phyloP scores from a whole-genome alignment of 2,797 vertebrate species.

The Pteronotus mesoamericanus region DNA sequence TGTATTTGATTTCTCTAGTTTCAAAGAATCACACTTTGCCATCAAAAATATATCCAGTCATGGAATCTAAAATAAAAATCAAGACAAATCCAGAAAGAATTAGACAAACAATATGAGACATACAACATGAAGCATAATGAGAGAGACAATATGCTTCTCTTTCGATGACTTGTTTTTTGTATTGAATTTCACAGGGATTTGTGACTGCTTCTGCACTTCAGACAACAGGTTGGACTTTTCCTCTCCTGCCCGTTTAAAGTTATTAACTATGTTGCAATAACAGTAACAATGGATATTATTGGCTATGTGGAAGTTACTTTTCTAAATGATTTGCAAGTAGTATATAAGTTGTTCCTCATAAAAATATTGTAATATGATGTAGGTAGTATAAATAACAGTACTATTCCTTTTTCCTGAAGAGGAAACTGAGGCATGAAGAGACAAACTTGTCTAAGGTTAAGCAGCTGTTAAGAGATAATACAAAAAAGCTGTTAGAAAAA shows the following conservation, averaged over 20 bases:
- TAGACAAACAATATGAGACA: no score
- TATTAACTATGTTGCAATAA: not conserved
- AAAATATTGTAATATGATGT: not conserved
- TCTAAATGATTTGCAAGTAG: not conserved
- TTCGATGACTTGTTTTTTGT: not conserved
- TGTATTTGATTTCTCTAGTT: not conserved
- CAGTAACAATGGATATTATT: not conserved
- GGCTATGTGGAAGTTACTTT: not conserved
- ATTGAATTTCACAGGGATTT: not conserved
- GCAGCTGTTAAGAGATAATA: not conserved
- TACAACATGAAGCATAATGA: not conserved
- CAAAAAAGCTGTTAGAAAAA: not conserved
- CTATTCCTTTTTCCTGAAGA: not conserved
- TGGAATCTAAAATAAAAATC: not conserved
- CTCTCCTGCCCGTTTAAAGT: not conserved
- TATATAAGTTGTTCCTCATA: not conserved
- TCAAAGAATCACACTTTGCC: not conserved
- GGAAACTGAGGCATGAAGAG: not conserved
- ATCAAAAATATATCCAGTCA: not conserved
- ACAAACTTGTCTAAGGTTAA: not conserved
- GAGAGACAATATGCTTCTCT: not conserved
- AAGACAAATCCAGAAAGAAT: not conserved
- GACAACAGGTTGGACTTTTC: not conserved
- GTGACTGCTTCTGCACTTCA: not conserved
- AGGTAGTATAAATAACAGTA: not conserved